Base-by-base conservation (phyloP, 2,888 invertebrate genomes). In the Dryobotodes eremita region DNA sequence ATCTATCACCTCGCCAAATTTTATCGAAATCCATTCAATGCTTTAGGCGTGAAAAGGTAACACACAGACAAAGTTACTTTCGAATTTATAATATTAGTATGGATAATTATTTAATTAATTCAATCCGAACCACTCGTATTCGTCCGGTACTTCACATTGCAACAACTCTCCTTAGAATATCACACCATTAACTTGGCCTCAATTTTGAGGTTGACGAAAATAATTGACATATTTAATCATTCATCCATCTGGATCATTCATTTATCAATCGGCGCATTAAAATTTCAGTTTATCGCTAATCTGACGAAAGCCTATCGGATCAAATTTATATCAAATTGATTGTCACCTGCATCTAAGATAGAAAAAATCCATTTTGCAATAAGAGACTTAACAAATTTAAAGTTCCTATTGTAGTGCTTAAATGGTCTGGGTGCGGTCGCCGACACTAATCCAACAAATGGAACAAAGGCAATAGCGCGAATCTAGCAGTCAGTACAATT, bases 401-500 rank as follows among this genome's bases (percentile, higher is more conserved):
- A 64, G 13, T 42, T 23, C 23, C 23, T 42, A 50, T 31, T 31
- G 31, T 15, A 36, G 3, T 36, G 3, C 20, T 10, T 20, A 36
- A n/a, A 66, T 59, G 17, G 26, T 3, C 50, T 69, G n/a, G 23
- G 20, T 53, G 17, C 36, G 20, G 31, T 31, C 4, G 8, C 13
- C 36, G 53, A n/a, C 11, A 50, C 26, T 71, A 50, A 79, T 53
- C 68, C 26, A 17, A 46, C 11, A 62, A 11, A 62, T 81, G 36
- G n/a, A 31, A 68, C 77, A 62, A 76, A 53, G 42, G 15, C 46
- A 70, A 36, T 53, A 26, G 53, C 15, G 23, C 26, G 15, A n/a
- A 66, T 66, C 42, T 57, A 46, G 42, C 46, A 68, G 55, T 62
- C 31, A 50, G 65, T 70, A 59, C 53, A 57, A 65, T 83, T 61